A percentile compares a stretch with the other conserved stretches of the same genome.
Conservation (phyloP, 2,797 vertebrate species). For the Trichosurus vulpecula region DNA sequence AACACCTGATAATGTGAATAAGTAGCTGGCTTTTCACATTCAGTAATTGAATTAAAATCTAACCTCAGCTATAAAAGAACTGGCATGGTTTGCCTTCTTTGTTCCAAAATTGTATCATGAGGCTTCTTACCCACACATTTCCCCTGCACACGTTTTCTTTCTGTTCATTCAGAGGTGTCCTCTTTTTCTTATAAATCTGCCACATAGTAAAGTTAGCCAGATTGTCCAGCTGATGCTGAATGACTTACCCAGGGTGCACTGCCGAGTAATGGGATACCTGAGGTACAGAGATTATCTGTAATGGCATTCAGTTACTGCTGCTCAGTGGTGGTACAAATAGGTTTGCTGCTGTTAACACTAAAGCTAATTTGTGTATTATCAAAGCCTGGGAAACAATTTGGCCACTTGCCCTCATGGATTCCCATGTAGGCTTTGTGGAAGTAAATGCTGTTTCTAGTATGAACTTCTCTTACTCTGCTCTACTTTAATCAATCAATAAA, state of each 20-base stretch:
- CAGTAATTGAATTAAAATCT: slow-evolving; percentile 30
- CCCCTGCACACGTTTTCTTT: not conserved
- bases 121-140: not conserved
- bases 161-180: not conserved
- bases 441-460: not conserved
- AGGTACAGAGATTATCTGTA: slow-evolving; percentile 12
- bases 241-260: slow-evolving; percentile 2
- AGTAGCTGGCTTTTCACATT: slow-evolving; percentile 5
- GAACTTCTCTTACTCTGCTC: not conserved
- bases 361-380: slow-evolving; percentile 8
- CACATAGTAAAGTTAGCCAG: slow-evolving; percentile 14
- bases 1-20: not conserved
- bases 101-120: not conserved
- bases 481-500: not conserved
- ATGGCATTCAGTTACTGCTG: not conserved
- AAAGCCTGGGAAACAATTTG: not conserved
- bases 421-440: not conserved
- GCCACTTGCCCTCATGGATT: not conserved
- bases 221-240: slow-evolving; percentile 17
- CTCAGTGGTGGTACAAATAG: not conserved
- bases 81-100: not conserved
- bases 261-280: not conserved
- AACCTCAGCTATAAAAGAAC: slow-evolving; percentile 6
- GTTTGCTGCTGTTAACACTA: not conserved
- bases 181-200: not conserved